Percentiles rank a stretch among this genome's conserved stretches.
Evolutionary conservation across 1,140 invertebrate genomes (phyloP).

Genomic region (Berghia stephanieae): DNA sequence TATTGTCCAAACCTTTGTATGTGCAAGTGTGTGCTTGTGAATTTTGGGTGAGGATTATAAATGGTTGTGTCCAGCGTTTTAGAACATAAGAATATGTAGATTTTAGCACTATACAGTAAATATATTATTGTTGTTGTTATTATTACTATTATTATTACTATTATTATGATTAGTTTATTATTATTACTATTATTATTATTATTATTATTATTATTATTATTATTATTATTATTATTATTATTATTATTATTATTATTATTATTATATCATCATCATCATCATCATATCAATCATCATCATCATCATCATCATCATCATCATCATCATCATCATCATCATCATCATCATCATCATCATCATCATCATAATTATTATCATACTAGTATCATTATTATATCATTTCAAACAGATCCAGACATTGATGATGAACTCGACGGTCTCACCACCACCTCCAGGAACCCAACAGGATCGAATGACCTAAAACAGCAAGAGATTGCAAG

Average conservation of each 20-base stretch:
- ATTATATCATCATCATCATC: too few species aligned
- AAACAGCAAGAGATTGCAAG: too few species aligned
- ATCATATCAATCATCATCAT: background rate
- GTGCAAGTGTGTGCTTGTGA: background rate
- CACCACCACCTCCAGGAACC: too few species aligned
- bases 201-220: background rate
- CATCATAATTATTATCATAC: too few species aligned
- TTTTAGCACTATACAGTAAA: background rate
- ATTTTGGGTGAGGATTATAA: background rate
- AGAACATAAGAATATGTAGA: background rate
- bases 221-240: background rate
- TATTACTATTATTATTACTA: background rate
- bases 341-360: too few species aligned
- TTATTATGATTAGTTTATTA: too few species aligned
- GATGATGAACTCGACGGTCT: too few species aligned
- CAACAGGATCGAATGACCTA: too few species aligned
- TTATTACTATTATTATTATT: too few species aligned
- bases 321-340: slow-evolving; percentile 2
- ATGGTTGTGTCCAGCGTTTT: background rate
- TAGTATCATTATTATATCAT: too few species aligned
- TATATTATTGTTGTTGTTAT: background rate
- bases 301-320: slow-evolving; percentile 2
- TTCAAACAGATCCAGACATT: too few species aligned
- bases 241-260: background rate
- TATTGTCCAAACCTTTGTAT: background rate